Conservation (phyloP, 2,888 invertebrate genomes). For the Mechanitis messenoides region DNA sequence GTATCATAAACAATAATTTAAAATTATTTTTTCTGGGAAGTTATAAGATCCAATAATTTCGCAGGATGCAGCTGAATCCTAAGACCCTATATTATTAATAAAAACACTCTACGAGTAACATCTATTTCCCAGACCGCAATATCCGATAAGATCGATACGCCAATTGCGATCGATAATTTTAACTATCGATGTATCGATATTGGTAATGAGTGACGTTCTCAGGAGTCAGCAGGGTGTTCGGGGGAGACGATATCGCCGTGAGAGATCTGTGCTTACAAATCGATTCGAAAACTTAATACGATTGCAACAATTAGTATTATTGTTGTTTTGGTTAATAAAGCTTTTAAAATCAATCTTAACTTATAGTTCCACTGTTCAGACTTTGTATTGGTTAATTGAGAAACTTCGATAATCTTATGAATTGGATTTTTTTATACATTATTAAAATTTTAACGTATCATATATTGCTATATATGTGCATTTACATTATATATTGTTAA, state of each 20-base stretch:
- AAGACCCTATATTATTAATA: neutral
- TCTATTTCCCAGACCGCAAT: slow-evolving; percentile 63
- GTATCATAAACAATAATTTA: too few relatives aligned
- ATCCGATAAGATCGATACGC: slow-evolving; percentile 53
- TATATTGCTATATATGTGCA: too few relatives aligned
- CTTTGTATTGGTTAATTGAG: too few relatives aligned
- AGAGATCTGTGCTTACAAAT: slow-evolving; percentile 63
- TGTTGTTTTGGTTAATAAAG: neutral
- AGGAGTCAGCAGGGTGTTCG: slow-evolving; percentile 54
- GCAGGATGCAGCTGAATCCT: neutral
- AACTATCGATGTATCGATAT: slow-evolving; percentile 45
- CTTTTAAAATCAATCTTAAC: too few relatives aligned
- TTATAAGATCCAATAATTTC: too few relatives aligned
- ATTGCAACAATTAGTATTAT: slow-evolving; percentile 8
- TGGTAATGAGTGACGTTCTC: slow-evolving; percentile 68
- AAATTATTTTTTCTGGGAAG: too few relatives aligned
- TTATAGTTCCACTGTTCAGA: too few relatives aligned
- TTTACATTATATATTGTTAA: too few relatives aligned
- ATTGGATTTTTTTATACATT: too few relatives aligned
- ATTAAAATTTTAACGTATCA: too few relatives aligned
- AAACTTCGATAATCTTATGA: too few relatives aligned
- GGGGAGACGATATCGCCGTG: slow-evolving; percentile 66
- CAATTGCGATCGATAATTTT: slow-evolving; percentile 58
- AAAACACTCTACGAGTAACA: neutral
- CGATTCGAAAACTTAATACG: slow-evolving; percentile 38